Base-by-base conservation (phyloP, 2,888 invertebrate species). In the Phorcus lineatus region DNA sequence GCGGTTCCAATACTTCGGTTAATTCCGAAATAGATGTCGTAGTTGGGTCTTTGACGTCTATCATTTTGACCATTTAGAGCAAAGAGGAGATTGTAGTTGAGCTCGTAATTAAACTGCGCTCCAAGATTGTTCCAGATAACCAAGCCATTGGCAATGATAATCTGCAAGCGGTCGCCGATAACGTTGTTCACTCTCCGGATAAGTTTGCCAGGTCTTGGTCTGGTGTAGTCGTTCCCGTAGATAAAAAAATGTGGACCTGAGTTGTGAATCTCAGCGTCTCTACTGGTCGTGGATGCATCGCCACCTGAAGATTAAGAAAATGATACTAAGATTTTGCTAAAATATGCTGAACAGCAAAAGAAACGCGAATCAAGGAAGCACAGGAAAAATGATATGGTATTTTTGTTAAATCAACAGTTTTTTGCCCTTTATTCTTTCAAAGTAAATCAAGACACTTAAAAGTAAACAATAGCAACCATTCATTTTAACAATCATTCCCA, bases 21-120 rank as follows among this genome's bases (percentile, higher is more conserved):
- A 24, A 74, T 40, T 9, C 74, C 74, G 24, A 74, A 22, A 17
- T 47, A 74, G 74, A 74, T 74, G 52, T 74, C 74, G 52, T 53
- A 52, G 24, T 74, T 74, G 19, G 52, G 19, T 1, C 47, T 16
- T n/a, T 24, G 22, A 13, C 24, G 19, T 47, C 7, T 19, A 52
- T 74, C 74, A 9, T 19, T 13, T n/a, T 74, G 74, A 22, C 74
- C 74, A 17, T 22, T 53, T 11, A 74, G 17, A 7, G 74, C 74
- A 74, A 47, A 74, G 47, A 74, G 74, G 16, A 52, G 53, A 17
- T 19, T 22, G 6, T 22, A 16, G 52, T 74, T 52, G 16, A 24
- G 40, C 22, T 13, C 19, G 22, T 22, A 74, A 53, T 74, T 52
- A 16, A 74, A 74, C 19, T 53, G 13, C 17, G 19, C 74, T 24